Evolutionary conservation across 2,113 vertebrate genomes (phyloP).

Genomic region (Hucho hucho): DNA sequence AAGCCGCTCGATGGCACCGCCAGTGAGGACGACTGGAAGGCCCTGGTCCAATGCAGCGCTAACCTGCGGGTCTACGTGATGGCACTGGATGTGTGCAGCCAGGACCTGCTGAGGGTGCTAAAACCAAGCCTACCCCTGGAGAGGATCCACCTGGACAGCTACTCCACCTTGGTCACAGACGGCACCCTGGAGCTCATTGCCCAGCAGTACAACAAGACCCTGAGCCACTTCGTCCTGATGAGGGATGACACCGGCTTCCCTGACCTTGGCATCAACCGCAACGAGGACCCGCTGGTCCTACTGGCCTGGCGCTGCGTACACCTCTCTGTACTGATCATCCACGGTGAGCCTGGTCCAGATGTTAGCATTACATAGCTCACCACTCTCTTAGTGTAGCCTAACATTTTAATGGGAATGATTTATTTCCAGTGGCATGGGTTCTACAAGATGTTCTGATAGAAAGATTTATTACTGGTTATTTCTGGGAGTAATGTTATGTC

Average conservation of each 20-base stretch:
- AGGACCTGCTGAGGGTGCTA: slow-evolving; percentile 91
- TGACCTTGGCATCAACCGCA: slow-evolving; percentile 92
- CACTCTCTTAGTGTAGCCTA: neutral
- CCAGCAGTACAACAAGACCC: slow-evolving; percentile 95
- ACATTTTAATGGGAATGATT: neutral
- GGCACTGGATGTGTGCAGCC: slow-evolving; percentile 91
- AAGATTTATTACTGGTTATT: too few species aligned
- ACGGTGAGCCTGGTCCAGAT: slow-evolving; percentile 71
- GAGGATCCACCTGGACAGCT: slow-evolving; percentile 97
- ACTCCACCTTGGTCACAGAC: slow-evolving; percentile 87
- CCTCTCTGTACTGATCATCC: slow-evolving; percentile 87
- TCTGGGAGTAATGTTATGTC: too few species aligned
- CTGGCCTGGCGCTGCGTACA: slow-evolving; percentile 95
- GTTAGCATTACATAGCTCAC: neutral
- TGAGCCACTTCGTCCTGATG: slow-evolving; percentile 95
- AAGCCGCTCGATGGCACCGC: slow-evolving; percentile 89
- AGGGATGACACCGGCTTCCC: slow-evolving; percentile 92
- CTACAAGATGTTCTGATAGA: too few species aligned
- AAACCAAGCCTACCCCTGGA: slow-evolving; percentile 96
- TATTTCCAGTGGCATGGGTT: neutral
- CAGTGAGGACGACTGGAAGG: slow-evolving; percentile 93
- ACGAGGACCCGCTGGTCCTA: slow-evolving; percentile 95
- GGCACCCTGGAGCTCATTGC: slow-evolving; percentile 94
- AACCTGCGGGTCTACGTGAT: slow-evolving; percentile 96
- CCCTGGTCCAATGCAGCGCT: slow-evolving; percentile 86